Conservation (phyloP, 2,113 vertebrate species). For the Ondatra zibethicus region DNA sequence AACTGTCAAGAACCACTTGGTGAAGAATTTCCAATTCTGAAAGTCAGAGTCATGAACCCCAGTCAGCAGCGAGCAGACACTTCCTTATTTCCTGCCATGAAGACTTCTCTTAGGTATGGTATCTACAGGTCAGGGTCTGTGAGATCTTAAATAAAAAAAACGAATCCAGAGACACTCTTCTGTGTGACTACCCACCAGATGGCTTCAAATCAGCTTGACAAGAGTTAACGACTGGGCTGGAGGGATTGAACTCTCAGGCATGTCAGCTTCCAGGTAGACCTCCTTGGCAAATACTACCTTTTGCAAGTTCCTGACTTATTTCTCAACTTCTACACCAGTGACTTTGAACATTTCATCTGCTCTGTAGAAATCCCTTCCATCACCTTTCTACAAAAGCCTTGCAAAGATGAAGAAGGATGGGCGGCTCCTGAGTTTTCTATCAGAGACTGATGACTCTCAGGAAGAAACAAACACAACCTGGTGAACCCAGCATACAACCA, state of each 20-base stretch:
- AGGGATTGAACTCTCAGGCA: constrained; percentile 67
- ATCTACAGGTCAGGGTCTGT: constrained; percentile 41
- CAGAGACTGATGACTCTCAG: not conserved
- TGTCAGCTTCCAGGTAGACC: constrained; percentile 56
- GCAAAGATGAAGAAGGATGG: not conserved
- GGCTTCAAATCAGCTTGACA: constrained; percentile 44
- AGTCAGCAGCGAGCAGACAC: not conserved
- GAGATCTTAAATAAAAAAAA: constrained; percentile 47
- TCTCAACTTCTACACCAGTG: constrained; percentile 40
- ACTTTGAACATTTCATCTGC: constrained; percentile 69
- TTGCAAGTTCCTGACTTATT: constrained; percentile 60
- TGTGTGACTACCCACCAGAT: not conserved
- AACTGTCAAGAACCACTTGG: not conserved
- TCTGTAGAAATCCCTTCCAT: constrained; percentile 45
- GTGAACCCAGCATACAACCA: not conserved
- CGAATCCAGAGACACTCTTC: constrained; percentile 59
- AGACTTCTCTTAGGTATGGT: not conserved
- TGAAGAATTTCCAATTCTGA: constrained; percentile 35
- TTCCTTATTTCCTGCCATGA: constrained; percentile 44
- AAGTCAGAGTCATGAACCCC: constrained; percentile 3
- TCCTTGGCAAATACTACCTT: constrained; percentile 58
- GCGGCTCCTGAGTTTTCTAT: not conserved
- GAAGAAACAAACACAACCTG: not conserved
- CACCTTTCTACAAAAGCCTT: constrained; percentile 39
- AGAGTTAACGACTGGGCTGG: constrained; percentile 55